Evolutionary conservation across 1,140 invertebrate species (phyloP).

Genomic region (Dinothrombium tinctorium): DNA sequence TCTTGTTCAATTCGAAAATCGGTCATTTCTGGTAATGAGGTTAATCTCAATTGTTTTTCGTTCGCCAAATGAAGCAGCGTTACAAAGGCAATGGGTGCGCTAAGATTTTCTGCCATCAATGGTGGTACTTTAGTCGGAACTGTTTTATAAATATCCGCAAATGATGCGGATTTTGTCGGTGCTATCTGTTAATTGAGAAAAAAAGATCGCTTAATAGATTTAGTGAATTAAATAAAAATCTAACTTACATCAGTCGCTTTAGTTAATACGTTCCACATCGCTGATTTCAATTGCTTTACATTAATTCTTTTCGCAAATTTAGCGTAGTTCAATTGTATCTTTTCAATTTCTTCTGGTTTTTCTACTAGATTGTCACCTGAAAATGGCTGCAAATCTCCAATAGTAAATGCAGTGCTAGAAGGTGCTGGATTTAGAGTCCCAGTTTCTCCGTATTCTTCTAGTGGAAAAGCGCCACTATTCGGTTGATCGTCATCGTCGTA

Average conservation of each 20-base stretch:
- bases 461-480: background rate
- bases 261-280: conserved; percentile 36
- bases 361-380: conserved; percentile 30
- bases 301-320: conserved; percentile 51
- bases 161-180: conserved; percentile 14
- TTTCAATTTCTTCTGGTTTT: conserved; percentile 31
- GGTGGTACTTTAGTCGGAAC: conserved; percentile 32
- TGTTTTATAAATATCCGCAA: conserved; percentile 30
- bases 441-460: background rate
- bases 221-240: background rate
- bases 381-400: background rate
- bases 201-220: background rate
- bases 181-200: background rate
- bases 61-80: conserved; percentile 53
- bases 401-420: background rate
- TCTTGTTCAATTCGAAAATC: too few species aligned
- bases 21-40: too few species aligned
- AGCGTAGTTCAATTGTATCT: conserved; percentile 43
- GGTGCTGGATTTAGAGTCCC: too few species aligned
- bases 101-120: conserved; percentile 39
- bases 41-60: too few species aligned
- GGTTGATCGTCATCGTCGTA: conserved; percentile 10
- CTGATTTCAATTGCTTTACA: conserved; percentile 44
- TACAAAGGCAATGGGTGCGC: conserved; percentile 43
- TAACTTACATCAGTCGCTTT: background rate